Evolutionary conservation across 2,113 vertebrate species (phyloP).

Genomic region (Myotis yumanensis): DNA sequence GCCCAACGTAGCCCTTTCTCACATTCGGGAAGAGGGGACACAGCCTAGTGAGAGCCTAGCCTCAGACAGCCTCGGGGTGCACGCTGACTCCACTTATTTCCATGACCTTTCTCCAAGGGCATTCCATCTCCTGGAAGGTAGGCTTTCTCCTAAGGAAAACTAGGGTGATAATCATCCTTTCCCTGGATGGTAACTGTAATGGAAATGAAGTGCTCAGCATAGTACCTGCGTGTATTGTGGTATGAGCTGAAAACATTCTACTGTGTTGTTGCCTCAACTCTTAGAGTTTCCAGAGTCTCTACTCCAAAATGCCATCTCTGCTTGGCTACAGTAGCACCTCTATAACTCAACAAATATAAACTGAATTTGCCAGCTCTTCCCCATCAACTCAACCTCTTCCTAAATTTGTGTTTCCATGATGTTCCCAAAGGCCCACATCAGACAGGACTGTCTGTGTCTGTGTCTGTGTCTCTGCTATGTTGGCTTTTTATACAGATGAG

Average conservation of each 20-base stretch:
- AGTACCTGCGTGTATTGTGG: neutral
- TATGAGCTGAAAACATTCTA: too few species aligned
- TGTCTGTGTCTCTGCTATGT: neutral
- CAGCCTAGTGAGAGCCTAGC: neutral
- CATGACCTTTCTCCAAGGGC: neutral
- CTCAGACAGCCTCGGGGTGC: neutral
- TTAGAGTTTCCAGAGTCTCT: neutral
- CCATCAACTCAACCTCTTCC: neutral
- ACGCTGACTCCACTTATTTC: neutral
- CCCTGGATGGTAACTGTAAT: accelerated
- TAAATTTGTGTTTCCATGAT: neutral
- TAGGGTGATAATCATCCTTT: neutral
- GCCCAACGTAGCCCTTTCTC: neutral
- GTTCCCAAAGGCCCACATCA: neutral
- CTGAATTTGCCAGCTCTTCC: neutral
- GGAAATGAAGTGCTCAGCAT: neutral
- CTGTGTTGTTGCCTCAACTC: neutral
- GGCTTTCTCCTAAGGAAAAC: neutral
- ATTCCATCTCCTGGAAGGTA: neutral
- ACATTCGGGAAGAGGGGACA: accelerated
- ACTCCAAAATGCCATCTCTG: neutral
- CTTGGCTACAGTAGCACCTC: neutral
- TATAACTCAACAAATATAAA: neutral
- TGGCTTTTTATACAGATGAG: neutral
- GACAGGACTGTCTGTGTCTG: neutral